Conservation (phyloP, 2,113 vertebrate genomes). For the Rhinogobius similis region DNA sequence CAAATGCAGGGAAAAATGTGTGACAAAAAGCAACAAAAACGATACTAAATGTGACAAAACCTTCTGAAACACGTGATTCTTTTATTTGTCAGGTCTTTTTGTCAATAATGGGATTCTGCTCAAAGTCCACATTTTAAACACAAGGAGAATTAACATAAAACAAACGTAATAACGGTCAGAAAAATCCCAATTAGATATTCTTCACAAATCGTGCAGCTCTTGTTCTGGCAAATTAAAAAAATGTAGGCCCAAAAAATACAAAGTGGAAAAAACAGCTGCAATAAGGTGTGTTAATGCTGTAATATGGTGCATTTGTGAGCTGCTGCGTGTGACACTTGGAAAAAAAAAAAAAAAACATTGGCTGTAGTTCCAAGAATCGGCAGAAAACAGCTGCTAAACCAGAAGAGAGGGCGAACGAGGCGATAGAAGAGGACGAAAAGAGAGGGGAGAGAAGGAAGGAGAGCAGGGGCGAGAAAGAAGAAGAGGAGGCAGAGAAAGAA, state of each 20-base stretch:
- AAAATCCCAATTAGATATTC: no score
- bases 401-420: background rate
- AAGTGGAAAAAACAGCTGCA: background rate
- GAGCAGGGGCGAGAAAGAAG: constrained; percentile 23
- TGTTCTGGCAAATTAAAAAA: background rate
- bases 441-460: constrained; percentile 9
- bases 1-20: no score
- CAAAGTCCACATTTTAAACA: no score
- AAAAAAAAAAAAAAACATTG: background rate
- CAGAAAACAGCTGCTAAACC: background rate
- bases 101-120: no score
- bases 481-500: constrained; percentile 5
- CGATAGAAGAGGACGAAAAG: background rate
- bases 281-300: background rate
- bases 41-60: no score
- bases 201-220: no score
- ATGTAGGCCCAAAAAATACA: no score
- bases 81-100: no score
- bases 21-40: no score
- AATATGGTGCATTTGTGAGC: background rate
- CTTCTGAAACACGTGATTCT: no score
- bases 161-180: no score
- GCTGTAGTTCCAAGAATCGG: constrained; percentile 27
- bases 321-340: background rate
- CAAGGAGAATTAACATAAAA: no score